Evolutionary conservation across 2,888 invertebrate species (phyloP), one percentile per base, ranked within the genome.

Genomic region (Spicauda simplicius): DNA sequence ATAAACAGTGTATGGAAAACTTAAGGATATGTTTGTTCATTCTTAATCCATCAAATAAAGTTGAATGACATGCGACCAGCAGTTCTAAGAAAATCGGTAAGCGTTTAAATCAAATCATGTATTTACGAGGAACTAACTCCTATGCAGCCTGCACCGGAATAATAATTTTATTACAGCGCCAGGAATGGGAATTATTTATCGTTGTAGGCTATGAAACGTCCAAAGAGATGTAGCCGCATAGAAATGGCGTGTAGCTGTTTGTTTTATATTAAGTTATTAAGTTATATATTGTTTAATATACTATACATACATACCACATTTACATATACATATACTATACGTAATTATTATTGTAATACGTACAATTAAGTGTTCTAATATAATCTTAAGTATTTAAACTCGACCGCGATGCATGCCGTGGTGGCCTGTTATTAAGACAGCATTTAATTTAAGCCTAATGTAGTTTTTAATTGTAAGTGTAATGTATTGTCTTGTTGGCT

Each of bases 51-150:
- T 53, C 33, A 18, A 55, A 54, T 37, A 62, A 33, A 12, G 76
- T 71, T 75, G 76, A 77, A 76, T 66, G 74, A 75, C 77, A 67
- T 37, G 14, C 18, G 19, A 55, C 50, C 10, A 48, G 50, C 61
- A 16, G 30, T 74, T 77, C 76, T 25, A 10, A 71, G 75, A 73
- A 76, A 55, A 68, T 60, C 58, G 69, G 66, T 69, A 20, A 69
- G 33, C 61, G 66, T 70, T 74, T 74, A 72, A 76, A 78, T 74
- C 75, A 71, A 72, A 75, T 70, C 77, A 74, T 75, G 75, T 73
- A 57, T 72, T 60, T 77, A 73, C 74, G 64, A 57, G 73, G 75
- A 78, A 78, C 68, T 54, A 60, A 59, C 67, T 67, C 69, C 64
- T 41, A 54, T 53, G 8, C 41, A 57, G 53, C 64, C 63, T 65